Evolutionary conservation across 2,797 vertebrate species (phyloP).

Genomic region (Esox masquinongy): DNA sequence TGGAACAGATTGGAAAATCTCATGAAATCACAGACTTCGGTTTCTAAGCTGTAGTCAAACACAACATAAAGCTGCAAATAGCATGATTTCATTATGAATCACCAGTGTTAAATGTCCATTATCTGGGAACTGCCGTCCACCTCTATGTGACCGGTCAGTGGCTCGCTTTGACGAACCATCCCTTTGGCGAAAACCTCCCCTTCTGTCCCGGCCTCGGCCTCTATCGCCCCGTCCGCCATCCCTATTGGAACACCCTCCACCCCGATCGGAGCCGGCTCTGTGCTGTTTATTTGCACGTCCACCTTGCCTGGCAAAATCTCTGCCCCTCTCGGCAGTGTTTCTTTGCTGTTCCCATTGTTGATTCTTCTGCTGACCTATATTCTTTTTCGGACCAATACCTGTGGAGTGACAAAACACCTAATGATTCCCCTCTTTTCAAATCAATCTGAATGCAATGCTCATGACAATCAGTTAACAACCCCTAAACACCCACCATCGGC

Average conservation of each 20-base stretch:
- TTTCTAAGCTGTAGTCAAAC: background rate
- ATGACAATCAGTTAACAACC: background rate
- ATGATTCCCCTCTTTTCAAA: background rate
- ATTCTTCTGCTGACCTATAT: background rate
- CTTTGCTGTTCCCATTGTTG: background rate
- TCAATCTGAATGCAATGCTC: background rate
- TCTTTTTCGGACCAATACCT: background rate
- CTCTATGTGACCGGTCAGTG: background rate
- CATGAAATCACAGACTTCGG: background rate
- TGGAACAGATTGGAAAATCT: slow-evolving; percentile 34
- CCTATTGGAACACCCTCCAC: background rate
- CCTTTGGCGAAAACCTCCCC: background rate
- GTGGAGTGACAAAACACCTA: background rate
- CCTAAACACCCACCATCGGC: background rate
- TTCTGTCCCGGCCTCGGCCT: background rate
- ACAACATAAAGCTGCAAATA: background rate
- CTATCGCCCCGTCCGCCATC: slow-evolving; percentile 26
- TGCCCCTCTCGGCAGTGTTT: background rate
- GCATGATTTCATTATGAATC: background rate
- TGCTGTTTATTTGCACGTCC: background rate
- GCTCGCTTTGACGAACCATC: background rate
- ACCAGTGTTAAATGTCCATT: background rate
- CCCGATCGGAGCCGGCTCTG: background rate
- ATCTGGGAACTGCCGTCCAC: background rate
- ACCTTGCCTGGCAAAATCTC: background rate